phyloP scores from a whole-genome alignment of 2,888 invertebrate genomes.

The Patella depressa region DNA sequence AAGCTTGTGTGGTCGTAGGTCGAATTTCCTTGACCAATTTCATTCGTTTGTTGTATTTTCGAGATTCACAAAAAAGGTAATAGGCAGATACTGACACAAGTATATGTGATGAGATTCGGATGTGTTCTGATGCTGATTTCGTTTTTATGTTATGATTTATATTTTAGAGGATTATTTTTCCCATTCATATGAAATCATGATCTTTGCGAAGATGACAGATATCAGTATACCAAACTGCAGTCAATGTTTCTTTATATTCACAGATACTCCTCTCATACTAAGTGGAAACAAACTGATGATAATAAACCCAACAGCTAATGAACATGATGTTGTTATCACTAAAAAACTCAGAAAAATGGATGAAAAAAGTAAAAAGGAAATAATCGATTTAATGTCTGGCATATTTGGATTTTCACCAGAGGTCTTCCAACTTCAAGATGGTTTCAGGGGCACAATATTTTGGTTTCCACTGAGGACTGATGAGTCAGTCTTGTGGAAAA shows the following conservation, averaged over 20 bases:
- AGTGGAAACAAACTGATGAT: constrained; percentile 56
- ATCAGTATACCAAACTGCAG: no score
- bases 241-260: constrained; percentile 15
- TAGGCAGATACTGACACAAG: no score
- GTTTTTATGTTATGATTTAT: no score
- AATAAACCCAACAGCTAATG: constrained; percentile 54
- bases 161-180: no score
- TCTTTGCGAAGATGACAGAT: no score
- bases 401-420: constrained; percentile 45
- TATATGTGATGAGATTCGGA: no score
- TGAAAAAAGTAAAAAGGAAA: neutral
- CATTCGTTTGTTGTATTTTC: no score
- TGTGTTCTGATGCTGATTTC: no score
- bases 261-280: constrained; percentile 61
- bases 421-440: constrained; percentile 30
- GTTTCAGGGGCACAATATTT: constrained; percentile 59
- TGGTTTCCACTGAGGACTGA: constrained; percentile 61
- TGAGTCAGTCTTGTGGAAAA: constrained; percentile 51
- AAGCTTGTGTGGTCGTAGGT: no score
- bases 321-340: neutral
- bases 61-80: no score
- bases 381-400: constrained; percentile 44
- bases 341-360: constrained; percentile 6
- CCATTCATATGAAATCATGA: no score
- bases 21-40: no score